Conservation (phyloP, 1,140 invertebrate genomes). For the Helicoverpa armigera region DNA sequence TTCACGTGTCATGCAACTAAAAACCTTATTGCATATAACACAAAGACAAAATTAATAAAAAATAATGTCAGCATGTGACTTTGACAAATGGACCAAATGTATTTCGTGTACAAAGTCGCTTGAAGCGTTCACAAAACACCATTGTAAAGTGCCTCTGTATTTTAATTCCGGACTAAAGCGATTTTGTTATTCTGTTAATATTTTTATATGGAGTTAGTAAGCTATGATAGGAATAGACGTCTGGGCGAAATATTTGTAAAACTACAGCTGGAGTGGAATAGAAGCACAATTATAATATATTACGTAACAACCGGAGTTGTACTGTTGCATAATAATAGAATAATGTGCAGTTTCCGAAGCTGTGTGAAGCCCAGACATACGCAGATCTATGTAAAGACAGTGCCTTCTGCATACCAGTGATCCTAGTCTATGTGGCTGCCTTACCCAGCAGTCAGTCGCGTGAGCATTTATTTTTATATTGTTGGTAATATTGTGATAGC, state of each 20-base stretch:
- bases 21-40: slow-evolving; percentile 34
- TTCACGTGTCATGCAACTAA: slow-evolving; percentile 31
- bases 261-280: neutral
- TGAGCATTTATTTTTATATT: slow-evolving; percentile 85
- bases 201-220: slow-evolving; percentile 43
- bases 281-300: slow-evolving; percentile 12
- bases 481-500: slow-evolving; percentile 77
- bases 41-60: slow-evolving; percentile 41
- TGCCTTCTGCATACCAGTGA: slow-evolving; percentile 81
- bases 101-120: slow-evolving; percentile 53
- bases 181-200: slow-evolving; percentile 53
- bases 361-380: slow-evolving; percentile 24
- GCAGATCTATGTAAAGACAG: slow-evolving; percentile 58
- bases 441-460: slow-evolving; percentile 73
- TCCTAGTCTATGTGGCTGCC: slow-evolving; percentile 80
- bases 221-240: slow-evolving; percentile 23
- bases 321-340: slow-evolving; percentile 54
- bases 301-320: slow-evolving; percentile 64
- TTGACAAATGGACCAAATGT: slow-evolving; percentile 57
- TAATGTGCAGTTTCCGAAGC: slow-evolving; percentile 24
- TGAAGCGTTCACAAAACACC: slow-evolving; percentile 52
- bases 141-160: slow-evolving; percentile 64
- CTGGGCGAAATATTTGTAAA: slow-evolving; percentile 12
- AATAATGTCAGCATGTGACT: slow-evolving; percentile 19
- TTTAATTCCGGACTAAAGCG: slow-evolving; percentile 49